phyloP scores from a whole-genome alignment of 2,113 vertebrate species.

The Nothocercus nigrocapillus region DNA sequence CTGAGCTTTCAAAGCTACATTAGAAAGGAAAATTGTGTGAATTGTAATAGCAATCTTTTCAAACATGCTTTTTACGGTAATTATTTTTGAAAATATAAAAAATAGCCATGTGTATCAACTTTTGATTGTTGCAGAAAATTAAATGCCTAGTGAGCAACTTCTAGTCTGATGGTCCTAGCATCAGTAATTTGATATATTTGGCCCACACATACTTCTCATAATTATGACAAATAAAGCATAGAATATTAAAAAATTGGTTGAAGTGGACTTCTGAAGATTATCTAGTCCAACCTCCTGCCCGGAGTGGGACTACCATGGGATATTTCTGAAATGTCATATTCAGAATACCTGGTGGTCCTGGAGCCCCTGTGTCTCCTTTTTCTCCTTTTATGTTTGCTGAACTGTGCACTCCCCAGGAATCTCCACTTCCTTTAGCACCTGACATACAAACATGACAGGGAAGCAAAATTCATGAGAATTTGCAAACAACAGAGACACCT shows the following conservation, averaged over 20 bases:
- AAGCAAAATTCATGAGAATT: neutral
- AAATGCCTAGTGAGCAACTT: neutral
- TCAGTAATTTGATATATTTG: neutral
- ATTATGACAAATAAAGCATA: neutral
- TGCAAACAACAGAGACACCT: neutral
- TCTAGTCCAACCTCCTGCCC: neutral
- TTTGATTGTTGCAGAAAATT: neutral
- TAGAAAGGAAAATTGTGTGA: neutral
- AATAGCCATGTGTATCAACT: neutral
- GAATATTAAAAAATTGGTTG: neutral
- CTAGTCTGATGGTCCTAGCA: neutral
- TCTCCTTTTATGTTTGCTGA: constrained; percentile 83
- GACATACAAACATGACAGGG: constrained; percentile 16
- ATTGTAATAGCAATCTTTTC: neutral
- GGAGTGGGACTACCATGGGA: neutral
- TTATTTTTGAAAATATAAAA: neutral
- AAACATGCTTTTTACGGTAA: neutral
- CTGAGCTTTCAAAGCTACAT: neutral
- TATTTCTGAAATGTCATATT: neutral
- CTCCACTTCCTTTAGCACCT: constrained; percentile 75
- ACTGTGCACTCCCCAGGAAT: constrained; percentile 67
- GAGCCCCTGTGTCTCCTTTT: constrained; percentile 88
- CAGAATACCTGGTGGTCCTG: constrained; percentile 82
- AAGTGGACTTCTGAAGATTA: neutral
- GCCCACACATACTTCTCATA: neutral